A percentile compares a stretch with the other conserved stretches of the same genome.
Conservation (phyloP, 2,888 invertebrate genomes). For the Oxytorus armatus region DNA sequence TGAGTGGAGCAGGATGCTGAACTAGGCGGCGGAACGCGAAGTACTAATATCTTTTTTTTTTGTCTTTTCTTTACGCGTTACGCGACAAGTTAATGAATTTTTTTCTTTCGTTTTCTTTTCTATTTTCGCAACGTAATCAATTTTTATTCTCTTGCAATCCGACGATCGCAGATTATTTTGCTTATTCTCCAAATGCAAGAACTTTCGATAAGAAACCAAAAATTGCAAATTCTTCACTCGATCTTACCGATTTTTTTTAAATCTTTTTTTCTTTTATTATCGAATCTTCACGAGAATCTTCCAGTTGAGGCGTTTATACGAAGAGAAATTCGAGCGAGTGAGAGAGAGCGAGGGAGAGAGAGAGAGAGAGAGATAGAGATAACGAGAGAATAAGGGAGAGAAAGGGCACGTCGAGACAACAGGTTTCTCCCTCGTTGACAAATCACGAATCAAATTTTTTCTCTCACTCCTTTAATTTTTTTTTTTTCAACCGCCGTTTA, state of each 20-base stretch:
- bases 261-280: neutral
- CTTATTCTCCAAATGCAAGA: too few relatives aligned
- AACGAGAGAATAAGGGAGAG: neutral
- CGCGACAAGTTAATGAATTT: constrained; percentile 22
- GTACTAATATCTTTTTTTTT: constrained; percentile 45
- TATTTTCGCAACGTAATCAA: constrained; percentile 13
- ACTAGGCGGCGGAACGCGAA: constrained; percentile 71
- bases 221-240: neutral
- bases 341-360: neutral
- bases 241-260: neutral
- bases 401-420: constrained; percentile 39
- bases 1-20: constrained; percentile 81
- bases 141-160: neutral
- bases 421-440: constrained; percentile 44
- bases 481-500: neutral
- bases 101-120: too few relatives aligned
- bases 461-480: neutral
- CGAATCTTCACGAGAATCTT: constrained; percentile 41
- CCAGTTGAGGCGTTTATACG: constrained; percentile 39
- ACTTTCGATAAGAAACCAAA: constrained; percentile 5
- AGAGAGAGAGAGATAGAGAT: neutral
- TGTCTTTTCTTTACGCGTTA: constrained; percentile 18
- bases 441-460: neutral
- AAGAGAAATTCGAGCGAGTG: neutral
- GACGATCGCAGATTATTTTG: neutral